Conservation (phyloP, 2,797 vertebrate genomes). For the Echeneis naucrates region DNA sequence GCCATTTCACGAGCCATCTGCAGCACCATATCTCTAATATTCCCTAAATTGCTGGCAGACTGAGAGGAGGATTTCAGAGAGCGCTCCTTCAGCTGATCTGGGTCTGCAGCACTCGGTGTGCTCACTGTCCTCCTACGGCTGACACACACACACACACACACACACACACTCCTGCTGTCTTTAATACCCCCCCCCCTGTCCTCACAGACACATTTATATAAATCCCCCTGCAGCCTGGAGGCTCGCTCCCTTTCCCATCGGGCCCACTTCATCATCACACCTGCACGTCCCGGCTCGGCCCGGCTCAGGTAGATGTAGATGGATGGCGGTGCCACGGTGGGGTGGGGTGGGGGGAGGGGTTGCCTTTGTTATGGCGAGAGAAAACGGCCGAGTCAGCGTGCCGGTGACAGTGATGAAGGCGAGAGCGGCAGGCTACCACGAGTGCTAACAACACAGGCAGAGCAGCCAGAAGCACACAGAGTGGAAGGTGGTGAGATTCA, state of each 20-base stretch:
- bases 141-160: slow-evolving; percentile 33
- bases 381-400: slow-evolving; percentile 73
- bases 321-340: slow-evolving; percentile 70
- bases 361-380: slow-evolving; percentile 57
- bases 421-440: slow-evolving; percentile 54
- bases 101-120: slow-evolving; percentile 46
- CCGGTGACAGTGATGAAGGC: slow-evolving; percentile 83
- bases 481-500: slow-evolving; percentile 36
- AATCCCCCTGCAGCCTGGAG: slow-evolving; percentile 28
- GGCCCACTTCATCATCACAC: slow-evolving; percentile 77
- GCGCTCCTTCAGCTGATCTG: slow-evolving; percentile 60
- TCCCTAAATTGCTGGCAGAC: slow-evolving; percentile 73
- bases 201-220: slow-evolving; percentile 23
- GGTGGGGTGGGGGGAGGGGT: slow-evolving; percentile 38
- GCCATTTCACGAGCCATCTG: slow-evolving; percentile 76
- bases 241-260: slow-evolving; percentile 39
- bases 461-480: slow-evolving; percentile 72
- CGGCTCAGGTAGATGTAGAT: slow-evolving; percentile 79
- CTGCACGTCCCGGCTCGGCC: slow-evolving; percentile 49
- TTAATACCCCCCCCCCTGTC: slow-evolving; percentile 30
- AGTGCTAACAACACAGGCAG: slow-evolving; percentile 64
- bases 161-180: slow-evolving; percentile 47
- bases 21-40: slow-evolving; percentile 70
- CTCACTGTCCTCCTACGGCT: slow-evolving; percentile 49
- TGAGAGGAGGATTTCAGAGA: slow-evolving; percentile 65